Evolutionary conservation across 2,888 invertebrate genomes (phyloP).

Genomic region (Epistrophella euchroma): DNA sequence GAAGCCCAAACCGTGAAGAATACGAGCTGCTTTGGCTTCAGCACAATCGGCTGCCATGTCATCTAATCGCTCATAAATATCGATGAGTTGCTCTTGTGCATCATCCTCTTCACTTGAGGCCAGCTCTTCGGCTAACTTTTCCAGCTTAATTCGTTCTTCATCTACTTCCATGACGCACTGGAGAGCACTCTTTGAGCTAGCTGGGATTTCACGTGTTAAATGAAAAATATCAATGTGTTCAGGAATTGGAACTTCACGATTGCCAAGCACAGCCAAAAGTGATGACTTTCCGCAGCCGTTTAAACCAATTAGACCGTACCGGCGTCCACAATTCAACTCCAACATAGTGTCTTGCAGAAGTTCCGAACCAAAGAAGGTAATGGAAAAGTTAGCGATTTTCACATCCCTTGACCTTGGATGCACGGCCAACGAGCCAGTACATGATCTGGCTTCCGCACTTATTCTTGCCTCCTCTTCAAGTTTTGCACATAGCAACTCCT

Average conservation of each 20-base stretch:
- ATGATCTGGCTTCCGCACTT: slow-evolving; percentile 96
- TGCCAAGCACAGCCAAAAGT: slow-evolving; percentile 94
- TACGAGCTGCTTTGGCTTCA: slow-evolving; percentile 96
- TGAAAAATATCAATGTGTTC: slow-evolving; percentile 99
- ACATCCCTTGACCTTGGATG: slow-evolving; percentile 98
- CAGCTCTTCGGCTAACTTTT: slow-evolving; percentile 95
- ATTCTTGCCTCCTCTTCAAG: slow-evolving; percentile 95
- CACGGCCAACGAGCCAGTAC: slow-evolving; percentile 97
- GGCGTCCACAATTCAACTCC: slow-evolving; percentile 98
- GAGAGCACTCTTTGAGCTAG: slow-evolving; percentile 98
- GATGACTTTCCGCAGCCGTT: slow-evolving; percentile 99
- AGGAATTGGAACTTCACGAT: slow-evolving; percentile 97
- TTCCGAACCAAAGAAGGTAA: slow-evolving; percentile 99
- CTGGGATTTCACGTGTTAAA: slow-evolving; percentile 98
- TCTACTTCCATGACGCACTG: slow-evolving; percentile 99
- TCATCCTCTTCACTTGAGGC: slow-evolving; percentile 95
- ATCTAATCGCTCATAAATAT: slow-evolving; percentile 98
- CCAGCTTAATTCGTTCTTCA: slow-evolving; percentile 94
- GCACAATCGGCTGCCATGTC: slow-evolving; percentile 98
- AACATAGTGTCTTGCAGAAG: slow-evolving; percentile 97
- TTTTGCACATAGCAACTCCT: slow-evolving; percentile 93
- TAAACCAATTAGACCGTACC: slow-evolving; percentile 98
- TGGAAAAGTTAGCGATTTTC: slow-evolving; percentile 97
- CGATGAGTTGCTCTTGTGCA: slow-evolving; percentile 97
- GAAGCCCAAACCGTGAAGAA: slow-evolving; percentile 98